Percentiles rank a stretch among this genome's conserved stretches.
Conservation (phyloP, 1,140 invertebrate species). For the Telenomus remus region DNA sequence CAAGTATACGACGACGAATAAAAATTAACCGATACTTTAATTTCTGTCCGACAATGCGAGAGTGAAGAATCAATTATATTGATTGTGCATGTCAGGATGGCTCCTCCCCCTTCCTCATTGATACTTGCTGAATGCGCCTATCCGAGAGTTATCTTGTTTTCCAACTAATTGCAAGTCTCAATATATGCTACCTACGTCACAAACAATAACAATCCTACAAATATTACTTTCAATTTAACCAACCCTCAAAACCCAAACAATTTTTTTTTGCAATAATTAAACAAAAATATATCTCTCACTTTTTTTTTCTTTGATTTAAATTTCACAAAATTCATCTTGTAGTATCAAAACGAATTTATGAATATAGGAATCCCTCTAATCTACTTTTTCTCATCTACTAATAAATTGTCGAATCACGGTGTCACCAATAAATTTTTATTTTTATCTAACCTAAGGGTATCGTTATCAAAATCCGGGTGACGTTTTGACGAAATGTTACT, state of each 20-base stretch:
- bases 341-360: no score
- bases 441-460: slow-evolving; percentile 58
- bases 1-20: no score
- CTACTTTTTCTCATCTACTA: slow-evolving; percentile 41
- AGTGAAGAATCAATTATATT: slow-evolving; percentile 72
- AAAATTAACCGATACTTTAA: slow-evolving; percentile 64
- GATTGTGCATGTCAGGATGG: slow-evolving; percentile 61
- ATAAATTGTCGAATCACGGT: slow-evolving; percentile 42
- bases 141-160: slow-evolving; percentile 70
- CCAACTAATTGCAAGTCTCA: slow-evolving; percentile 71
- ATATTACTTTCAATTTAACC: no score
- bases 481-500: slow-evolving; percentile 48
- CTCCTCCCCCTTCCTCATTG: slow-evolving; percentile 12
- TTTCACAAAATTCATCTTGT: no score
- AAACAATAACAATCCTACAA: slow-evolving; percentile 1
- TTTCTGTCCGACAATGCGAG: slow-evolving; percentile 63
- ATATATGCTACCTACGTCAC: slow-evolving; percentile 61
- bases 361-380: no score
- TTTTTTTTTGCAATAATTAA: no score
- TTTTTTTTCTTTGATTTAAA: no score
- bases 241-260: no score
- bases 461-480: slow-evolving; percentile 57
- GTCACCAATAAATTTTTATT: slow-evolving; percentile 48
- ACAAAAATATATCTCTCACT: no score
- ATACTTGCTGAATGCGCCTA: slow-evolving; percentile 44